Evolutionary conservation across 2,888 invertebrate species (phyloP).

Genomic region (Mythimna ferrago): DNA sequence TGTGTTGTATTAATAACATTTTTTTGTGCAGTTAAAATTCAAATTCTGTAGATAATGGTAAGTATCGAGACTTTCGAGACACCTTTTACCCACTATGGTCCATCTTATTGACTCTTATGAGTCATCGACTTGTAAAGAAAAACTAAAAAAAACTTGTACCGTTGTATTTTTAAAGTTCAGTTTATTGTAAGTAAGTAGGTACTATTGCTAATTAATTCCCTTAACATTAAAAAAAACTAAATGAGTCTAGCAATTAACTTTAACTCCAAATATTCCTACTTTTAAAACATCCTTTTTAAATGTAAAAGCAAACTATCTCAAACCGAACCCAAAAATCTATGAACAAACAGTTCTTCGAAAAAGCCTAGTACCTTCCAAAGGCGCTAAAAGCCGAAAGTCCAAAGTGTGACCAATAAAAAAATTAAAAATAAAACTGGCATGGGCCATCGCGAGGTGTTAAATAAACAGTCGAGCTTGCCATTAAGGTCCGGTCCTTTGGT

Average conservation of each 20-base stretch:
- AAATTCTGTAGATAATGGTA: conserved; percentile 26
- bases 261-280: background rate
- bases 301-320: conserved; percentile 6
- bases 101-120: conserved; percentile 17
- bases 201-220: background rate
- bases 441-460: conserved; percentile 89
- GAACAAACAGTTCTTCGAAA: conserved; percentile 74
- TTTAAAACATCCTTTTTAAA: background rate
- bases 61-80: conserved; percentile 15
- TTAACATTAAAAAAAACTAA: background rate
- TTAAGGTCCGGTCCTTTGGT: conserved; percentile 87
- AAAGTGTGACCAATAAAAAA: conserved; percentile 77
- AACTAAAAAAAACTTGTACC: background rate
- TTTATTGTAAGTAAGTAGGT: conserved; percentile 3
- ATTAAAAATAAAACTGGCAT: conserved; percentile 80
- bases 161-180: background rate
- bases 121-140: conserved; percentile 23
- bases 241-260: background rate
- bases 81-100: conserved; percentile 1
- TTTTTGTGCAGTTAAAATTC: conserved; percentile 33
- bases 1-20: conserved; percentile 38
- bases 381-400: conserved; percentile 82
- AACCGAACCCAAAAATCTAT: conserved; percentile 67
- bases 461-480: conserved; percentile 88
- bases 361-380: conserved; percentile 74